A percentile compares a stretch with the other conserved stretches of the same genome.
Evolutionary conservation across 2,888 invertebrate genomes (phyloP).

Genomic region (Epsilonema sp.): DNA sequence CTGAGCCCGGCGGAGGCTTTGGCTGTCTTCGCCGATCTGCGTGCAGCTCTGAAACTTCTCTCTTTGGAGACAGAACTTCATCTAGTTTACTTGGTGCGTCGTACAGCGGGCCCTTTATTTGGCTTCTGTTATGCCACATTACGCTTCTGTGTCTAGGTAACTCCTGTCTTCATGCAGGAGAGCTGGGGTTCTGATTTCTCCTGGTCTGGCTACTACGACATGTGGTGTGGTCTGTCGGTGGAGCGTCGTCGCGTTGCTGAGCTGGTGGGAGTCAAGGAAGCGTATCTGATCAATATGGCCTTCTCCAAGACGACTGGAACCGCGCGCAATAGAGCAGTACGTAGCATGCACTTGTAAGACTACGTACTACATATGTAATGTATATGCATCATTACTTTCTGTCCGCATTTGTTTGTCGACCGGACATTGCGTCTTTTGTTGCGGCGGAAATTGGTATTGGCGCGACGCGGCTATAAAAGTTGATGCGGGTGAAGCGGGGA

Average conservation of each 20-base stretch:
- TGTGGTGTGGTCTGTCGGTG: conserved; percentile 59
- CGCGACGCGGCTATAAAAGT: too few species aligned
- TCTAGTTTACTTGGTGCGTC: conserved; percentile 61
- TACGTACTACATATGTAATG: too few species aligned
- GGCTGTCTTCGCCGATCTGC: conserved; percentile 54
- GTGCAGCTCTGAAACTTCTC: conserved; percentile 34
- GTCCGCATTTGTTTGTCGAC: too few species aligned
- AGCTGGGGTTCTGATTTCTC: conserved; percentile 53
- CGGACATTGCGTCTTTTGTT: too few species aligned
- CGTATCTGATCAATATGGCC: neutral
- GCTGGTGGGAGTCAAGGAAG: conserved; percentile 31
- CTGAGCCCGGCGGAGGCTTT: conserved; percentile 85
- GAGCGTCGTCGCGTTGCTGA: conserved; percentile 68
- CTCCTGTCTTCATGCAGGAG: conserved; percentile 67
- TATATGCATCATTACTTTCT: too few species aligned
- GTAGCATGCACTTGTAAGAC: too few species aligned
- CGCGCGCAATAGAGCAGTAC: neutral
- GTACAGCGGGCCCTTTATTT: too few species aligned
- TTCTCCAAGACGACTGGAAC: neutral
- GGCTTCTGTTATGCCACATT: too few species aligned
- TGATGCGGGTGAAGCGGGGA: too few species aligned
- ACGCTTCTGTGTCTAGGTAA: conserved; percentile 42
- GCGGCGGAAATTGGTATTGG: too few species aligned
- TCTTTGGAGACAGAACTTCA: conserved; percentile 85
- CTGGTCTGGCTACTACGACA: conserved; percentile 42